These are phyloP conservation scores for Buathra laborator DNA, from an alignment of 2,888 invertebrate genomes.

Conservation along the genomic window DNA sequence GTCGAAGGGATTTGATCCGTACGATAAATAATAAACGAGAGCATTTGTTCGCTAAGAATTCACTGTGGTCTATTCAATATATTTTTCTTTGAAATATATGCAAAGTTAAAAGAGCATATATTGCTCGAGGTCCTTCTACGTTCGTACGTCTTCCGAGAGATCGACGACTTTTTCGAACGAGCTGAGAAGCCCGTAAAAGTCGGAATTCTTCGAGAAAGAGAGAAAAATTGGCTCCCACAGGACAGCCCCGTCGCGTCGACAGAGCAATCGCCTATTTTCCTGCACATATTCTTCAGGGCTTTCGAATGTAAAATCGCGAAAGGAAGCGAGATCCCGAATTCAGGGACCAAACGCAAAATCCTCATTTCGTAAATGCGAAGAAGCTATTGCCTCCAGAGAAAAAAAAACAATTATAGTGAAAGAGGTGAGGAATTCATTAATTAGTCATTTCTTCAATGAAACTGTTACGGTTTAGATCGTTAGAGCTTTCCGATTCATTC, in stretches of 20 bases:
- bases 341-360: background rate
- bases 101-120: slow-evolving; percentile 21
- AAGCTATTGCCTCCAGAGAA: background rate
- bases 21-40: slow-evolving; percentile 5
- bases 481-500: background rate
- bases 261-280: slow-evolving; percentile 46
- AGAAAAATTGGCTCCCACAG: slow-evolving; percentile 59
- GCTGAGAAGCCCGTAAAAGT: slow-evolving; percentile 30
- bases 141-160: slow-evolving; percentile 37
- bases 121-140: slow-evolving; percentile 24
- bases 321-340: slow-evolving; percentile 1
- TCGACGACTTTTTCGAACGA: slow-evolving; percentile 37
- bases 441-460: background rate
- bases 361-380: background rate
- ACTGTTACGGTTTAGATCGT: background rate
- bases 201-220: slow-evolving; percentile 25
- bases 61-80: slow-evolving; percentile 7
- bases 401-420: background rate
- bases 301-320: slow-evolving; percentile 34
- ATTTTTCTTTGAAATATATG: slow-evolving; percentile 7
- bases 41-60: background rate
- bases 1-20: background rate
- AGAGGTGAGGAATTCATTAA: background rate
- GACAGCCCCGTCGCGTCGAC: slow-evolving; percentile 43
- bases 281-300: slow-evolving; percentile 9